Base-by-base conservation (phyloP, 1,140 invertebrate species). In the Leucophenga varia region DNA sequence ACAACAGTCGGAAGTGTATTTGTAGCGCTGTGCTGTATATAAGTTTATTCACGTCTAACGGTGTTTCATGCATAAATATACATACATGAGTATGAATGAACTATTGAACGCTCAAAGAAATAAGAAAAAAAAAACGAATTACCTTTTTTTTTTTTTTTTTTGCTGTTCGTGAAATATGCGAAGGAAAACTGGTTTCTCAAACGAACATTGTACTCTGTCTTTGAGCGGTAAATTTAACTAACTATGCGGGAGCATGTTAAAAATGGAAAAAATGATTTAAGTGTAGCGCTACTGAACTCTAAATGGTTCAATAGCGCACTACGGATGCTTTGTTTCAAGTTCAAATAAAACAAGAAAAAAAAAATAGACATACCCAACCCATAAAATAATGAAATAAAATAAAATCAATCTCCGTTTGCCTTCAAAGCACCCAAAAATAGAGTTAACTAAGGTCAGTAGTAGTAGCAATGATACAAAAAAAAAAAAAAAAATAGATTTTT, bases 141-240 rank as follows among this genome's bases (percentile, higher is more conserved):
- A n/a, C n/a, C n/a, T n/a, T n/a, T n/a, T n/a, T n/a, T n/a, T n/a
- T n/a, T n/a, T n/a, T n/a, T n/a, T n/a, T n/a, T n/a, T n/a, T n/a
- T n/a, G n/a, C n/a, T n/a, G n/a, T n/a, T n/a, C n/a, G n/a, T n/a
- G n/a, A n/a, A 6, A 6, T 52, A 38, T 43, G 43, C 41, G 57
- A 63, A 59, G 52, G 60, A 57, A 63, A 63, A 63, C 60, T 64
- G 60, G 60, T 63, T 63, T 47, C 47, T 34, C n/a, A n/a, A n/a
- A n/a, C n/a, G n/a, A n/a, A n/a, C n/a, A n/a, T n/a, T n/a, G n/a
- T n/a, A n/a, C n/a, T n/a, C n/a, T n/a, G n/a, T n/a, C n/a, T n/a
- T n/a, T n/a, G n/a, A n/a, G n/a, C n/a, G n/a, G n/a, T n/a, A n/a
- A n/a, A n/a, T n/a, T n/a, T n/a, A n/a, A n/a, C n/a, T n/a, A n/a